phyloP scores from a whole-genome alignment of 2,888 invertebrate genomes.

The Micropterix aruncella region DNA sequence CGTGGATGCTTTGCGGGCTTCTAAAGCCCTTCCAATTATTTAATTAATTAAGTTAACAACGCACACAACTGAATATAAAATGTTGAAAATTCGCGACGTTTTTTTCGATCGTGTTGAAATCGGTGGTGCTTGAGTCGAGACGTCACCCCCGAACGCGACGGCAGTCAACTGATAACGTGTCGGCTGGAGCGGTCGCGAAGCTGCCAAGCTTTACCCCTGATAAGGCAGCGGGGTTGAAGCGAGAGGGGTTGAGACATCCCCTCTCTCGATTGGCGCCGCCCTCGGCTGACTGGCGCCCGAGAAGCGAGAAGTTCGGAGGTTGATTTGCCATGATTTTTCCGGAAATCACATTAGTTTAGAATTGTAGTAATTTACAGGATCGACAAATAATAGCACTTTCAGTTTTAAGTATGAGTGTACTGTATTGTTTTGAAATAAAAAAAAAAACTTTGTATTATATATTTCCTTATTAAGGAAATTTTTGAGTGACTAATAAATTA shows the following conservation, averaged over 20 bases:
- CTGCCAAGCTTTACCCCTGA: constrained; percentile 34
- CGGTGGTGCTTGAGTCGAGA: too few relatives aligned
- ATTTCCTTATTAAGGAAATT: too few relatives aligned
- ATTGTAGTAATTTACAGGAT: too few relatives aligned
- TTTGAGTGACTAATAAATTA: too few relatives aligned
- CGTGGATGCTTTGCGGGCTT: not conserved
- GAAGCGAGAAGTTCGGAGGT: constrained; percentile 33
- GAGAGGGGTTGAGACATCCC: constrained; percentile 15
- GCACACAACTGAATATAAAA: not conserved
- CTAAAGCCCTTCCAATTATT: not conserved
- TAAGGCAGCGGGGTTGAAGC: constrained; percentile 19
- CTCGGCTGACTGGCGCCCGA: constrained; percentile 23
- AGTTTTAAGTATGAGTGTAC: too few relatives aligned
- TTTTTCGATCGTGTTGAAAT: too few relatives aligned
- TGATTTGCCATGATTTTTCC: constrained; percentile 52
- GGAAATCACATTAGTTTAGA: too few relatives aligned
- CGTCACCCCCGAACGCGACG: not conserved
- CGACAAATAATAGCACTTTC: too few relatives aligned
- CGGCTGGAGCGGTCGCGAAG: constrained; percentile 4
- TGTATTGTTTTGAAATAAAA: too few relatives aligned
- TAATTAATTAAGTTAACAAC: not conserved
- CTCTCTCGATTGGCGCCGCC: constrained; percentile 8
- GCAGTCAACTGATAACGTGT: constrained; percentile 17
- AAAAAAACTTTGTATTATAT: too few relatives aligned
- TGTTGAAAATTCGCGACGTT: too few relatives aligned